phyloP scores from a whole-genome alignment of 2,888 invertebrate species.

The Galerucella nymphaeae region DNA sequence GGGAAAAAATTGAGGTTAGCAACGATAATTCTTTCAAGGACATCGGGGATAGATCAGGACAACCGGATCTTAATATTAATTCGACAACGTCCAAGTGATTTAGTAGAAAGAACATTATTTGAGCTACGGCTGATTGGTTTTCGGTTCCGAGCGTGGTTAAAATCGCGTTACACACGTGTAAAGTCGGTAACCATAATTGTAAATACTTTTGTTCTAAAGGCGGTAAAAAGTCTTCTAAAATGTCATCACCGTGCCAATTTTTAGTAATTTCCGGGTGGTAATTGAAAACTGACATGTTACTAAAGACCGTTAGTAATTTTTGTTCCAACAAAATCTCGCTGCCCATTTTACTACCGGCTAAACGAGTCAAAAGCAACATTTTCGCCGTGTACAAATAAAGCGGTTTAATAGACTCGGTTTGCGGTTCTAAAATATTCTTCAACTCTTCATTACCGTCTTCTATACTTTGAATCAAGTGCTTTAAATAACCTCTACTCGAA shows the following conservation, averaged over 20 bases:
- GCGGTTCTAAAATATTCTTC: constrained; percentile 73
- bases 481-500: constrained; percentile 77
- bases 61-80: constrained; percentile 77
- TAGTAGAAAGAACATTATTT: constrained; percentile 83
- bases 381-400: constrained; percentile 90
- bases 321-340: constrained; percentile 73
- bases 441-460: constrained; percentile 79
- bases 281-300: constrained; percentile 77
- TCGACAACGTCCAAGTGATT: constrained; percentile 86
- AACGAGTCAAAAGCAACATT: constrained; percentile 80
- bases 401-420: constrained; percentile 72
- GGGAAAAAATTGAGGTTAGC: constrained; percentile 69
- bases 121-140: constrained; percentile 84
- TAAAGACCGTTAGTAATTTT: constrained; percentile 71
- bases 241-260: constrained; percentile 53
- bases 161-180: constrained; percentile 83
- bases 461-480: constrained; percentile 85
- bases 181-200: constrained; percentile 83
- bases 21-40: constrained; percentile 81
- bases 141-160: constrained; percentile 85
- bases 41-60: constrained; percentile 73
- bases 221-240: constrained; percentile 69
- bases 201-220: constrained; percentile 79
- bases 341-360: constrained; percentile 74
- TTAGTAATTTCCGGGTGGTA: constrained; percentile 76